phyloP scores from a whole-genome alignment of 2,797 vertebrate genomes.

The Microctenopoma lineatum region DNA sequence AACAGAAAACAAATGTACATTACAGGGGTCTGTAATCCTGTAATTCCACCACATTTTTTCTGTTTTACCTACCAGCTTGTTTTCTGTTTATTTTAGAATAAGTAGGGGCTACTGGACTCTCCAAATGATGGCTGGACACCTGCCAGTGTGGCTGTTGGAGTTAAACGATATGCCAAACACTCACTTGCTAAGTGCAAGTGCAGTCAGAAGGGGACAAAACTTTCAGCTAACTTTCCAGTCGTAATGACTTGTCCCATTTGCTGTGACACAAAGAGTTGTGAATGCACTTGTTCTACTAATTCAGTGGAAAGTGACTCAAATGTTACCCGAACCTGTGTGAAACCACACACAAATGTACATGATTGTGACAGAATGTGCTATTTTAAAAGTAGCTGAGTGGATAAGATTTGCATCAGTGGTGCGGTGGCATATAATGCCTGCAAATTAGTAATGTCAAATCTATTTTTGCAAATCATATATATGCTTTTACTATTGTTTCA shows the following conservation, averaged over 20 bases:
- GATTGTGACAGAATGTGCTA: no score
- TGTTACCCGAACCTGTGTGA: constrained; percentile 16
- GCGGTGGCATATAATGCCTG: no score
- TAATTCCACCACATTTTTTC: constrained; percentile 7
- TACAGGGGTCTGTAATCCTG: constrained; percentile 23
- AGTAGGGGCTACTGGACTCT: background rate
- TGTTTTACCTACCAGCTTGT: background rate
- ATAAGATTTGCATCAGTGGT: no score
- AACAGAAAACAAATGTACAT: constrained; percentile 30
- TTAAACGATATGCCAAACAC: background rate
- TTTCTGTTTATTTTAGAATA: constrained; percentile 5
- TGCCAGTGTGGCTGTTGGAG: background rate
- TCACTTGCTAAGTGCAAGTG: background rate
- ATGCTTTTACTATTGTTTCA: no score
- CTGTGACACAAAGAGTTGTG: background rate
- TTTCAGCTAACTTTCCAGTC: background rate
- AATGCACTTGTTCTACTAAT: background rate
- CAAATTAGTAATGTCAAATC: no score
- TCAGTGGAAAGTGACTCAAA: constrained; percentile 31
- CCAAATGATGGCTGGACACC: background rate
- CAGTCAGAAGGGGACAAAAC: background rate
- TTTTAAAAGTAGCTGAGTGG: no score
- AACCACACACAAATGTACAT: background rate
- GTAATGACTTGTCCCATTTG: background rate
- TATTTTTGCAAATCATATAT: no score